Conservation (phyloP, 2,113 vertebrate genomes). For the Piaya cayana region DNA sequence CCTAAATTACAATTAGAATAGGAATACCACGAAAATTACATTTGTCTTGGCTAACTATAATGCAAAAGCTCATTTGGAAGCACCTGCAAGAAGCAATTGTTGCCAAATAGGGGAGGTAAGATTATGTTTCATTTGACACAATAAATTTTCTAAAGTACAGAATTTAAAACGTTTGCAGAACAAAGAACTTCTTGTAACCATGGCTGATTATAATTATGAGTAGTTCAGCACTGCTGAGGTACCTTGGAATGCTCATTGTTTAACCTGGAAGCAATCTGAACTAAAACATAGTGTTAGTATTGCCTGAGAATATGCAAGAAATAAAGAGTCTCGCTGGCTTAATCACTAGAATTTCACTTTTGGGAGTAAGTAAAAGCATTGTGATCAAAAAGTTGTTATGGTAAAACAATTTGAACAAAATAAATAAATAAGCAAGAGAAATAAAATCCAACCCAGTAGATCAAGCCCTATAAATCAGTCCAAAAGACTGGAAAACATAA, state of each 20-base stretch:
- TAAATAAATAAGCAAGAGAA: neutral
- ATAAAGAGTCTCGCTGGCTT: neutral
- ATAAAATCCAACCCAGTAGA: neutral
- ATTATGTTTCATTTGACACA: conserved; percentile 69
- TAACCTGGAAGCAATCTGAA: conserved; percentile 69
- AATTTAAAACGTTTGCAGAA: conserved; percentile 60
- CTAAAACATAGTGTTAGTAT: conserved; percentile 4
- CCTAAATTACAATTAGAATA: conserved; percentile 37
- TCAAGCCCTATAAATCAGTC: neutral
- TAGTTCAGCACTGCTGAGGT: conserved; percentile 7
- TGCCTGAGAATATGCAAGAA: conserved; percentile 17
- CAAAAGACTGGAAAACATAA: neutral
- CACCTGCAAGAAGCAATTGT: conserved; percentile 59
- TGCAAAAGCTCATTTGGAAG: conserved; percentile 63
- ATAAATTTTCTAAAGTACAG: conserved; percentile 63
- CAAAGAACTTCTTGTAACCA: conserved; percentile 68
- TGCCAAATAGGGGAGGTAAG: conserved; percentile 64
- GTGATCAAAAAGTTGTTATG: neutral
- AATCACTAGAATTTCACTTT: conserved; percentile 26
- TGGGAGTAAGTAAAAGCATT: neutral
- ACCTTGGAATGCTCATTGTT: conserved; percentile 70
- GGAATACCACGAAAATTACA: conserved; percentile 52
- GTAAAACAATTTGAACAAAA: neutral
- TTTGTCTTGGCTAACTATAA: conserved; percentile 64
- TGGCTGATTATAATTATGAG: conserved; percentile 65